These are phyloP conservation scores for Colistium nudipinnis DNA, from an alignment of 2,113 vertebrate species.

Conservation along the genomic window DNA sequence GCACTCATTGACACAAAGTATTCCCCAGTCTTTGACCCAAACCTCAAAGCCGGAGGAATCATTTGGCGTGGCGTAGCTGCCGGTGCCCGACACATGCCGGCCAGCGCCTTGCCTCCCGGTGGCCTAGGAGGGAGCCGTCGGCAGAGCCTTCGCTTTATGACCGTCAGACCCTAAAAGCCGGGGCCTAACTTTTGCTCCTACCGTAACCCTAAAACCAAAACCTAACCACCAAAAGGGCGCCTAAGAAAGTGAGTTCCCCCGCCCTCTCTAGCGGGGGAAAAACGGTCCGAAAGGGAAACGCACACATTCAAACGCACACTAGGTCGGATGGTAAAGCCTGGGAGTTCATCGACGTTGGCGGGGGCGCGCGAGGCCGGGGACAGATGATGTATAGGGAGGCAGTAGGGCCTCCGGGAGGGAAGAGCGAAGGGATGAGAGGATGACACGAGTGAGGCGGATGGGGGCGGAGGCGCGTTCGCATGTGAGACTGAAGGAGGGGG, in stretches of 20 bases:
- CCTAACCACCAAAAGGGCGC: too few species aligned
- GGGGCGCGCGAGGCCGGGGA: too few species aligned
- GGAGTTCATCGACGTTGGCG: too few species aligned
- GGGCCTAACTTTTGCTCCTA: too few species aligned
- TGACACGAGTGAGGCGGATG: slow-evolving; percentile 42
- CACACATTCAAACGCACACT: not conserved
- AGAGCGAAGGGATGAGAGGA: slow-evolving; percentile 28
- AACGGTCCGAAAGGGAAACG: not conserved
- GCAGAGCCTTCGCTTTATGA: too few species aligned
- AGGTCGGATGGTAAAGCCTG: not conserved
- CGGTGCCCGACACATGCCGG: not conserved
- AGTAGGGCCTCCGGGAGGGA: slow-evolving; percentile 9
- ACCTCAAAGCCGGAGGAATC: not conserved
- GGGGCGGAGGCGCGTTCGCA: slow-evolving; percentile 44
- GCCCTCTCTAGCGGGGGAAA: too few species aligned
- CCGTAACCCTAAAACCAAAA: too few species aligned
- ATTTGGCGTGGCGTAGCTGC: not conserved
- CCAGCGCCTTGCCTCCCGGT: too few species aligned
- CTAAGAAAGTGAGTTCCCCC: not conserved
- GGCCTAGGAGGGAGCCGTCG: too few species aligned
- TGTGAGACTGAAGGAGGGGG: slow-evolving; percentile 36
- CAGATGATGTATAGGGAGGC: slow-evolving; percentile 9
- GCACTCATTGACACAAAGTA: not conserved
- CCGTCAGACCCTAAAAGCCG: not conserved
- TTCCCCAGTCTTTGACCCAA: not conserved